Evolutionary conservation across 1,140 invertebrate genomes (phyloP).

Genomic region (Drosophila ogumai): DNA sequence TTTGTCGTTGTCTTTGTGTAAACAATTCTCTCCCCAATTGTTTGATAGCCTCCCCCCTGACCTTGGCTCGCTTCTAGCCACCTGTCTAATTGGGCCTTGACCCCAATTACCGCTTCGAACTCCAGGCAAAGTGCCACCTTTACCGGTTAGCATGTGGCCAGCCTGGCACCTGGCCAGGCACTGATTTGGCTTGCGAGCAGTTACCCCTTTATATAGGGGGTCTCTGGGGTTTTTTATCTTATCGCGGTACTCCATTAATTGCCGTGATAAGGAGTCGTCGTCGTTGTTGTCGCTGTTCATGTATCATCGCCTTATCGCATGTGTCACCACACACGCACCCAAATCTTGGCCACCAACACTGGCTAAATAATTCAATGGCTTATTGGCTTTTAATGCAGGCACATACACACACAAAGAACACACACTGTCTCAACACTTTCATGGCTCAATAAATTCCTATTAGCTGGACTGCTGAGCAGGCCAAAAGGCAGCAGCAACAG

Average conservation of each 20-base stretch:
- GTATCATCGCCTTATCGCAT: conserved; percentile 32
- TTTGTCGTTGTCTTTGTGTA: conserved; percentile 51
- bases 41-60: conserved; percentile 7
- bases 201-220: conserved; percentile 33
- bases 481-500: conserved; percentile 5
- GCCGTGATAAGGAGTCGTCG: conserved; percentile 47
- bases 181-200: conserved; percentile 49
- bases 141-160: conserved; percentile 10
- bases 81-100: conserved; percentile 27
- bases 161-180: conserved; percentile 39
- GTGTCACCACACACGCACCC: conserved; percentile 22
- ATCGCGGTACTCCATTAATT: conserved; percentile 61
- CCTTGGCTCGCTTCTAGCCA: conserved; percentile 28
- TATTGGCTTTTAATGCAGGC: conserved; percentile 75
- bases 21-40: conserved; percentile 9
- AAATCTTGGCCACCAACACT: conserved; percentile 35
- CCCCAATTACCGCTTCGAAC: background rate
- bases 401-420: background rate
- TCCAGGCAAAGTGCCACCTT: background rate
- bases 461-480: conserved; percentile 54
- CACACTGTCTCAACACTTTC: conserved; percentile 75
- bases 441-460: conserved; percentile 82
- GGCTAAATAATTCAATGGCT: conserved; percentile 71
- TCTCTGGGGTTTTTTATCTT: conserved; percentile 27
- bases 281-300: background rate